Evolutionary conservation across 2,888 invertebrate species (phyloP), one percentile per base, ranked within the genome.

Genomic region (Hymenopus coronatus): DNA sequence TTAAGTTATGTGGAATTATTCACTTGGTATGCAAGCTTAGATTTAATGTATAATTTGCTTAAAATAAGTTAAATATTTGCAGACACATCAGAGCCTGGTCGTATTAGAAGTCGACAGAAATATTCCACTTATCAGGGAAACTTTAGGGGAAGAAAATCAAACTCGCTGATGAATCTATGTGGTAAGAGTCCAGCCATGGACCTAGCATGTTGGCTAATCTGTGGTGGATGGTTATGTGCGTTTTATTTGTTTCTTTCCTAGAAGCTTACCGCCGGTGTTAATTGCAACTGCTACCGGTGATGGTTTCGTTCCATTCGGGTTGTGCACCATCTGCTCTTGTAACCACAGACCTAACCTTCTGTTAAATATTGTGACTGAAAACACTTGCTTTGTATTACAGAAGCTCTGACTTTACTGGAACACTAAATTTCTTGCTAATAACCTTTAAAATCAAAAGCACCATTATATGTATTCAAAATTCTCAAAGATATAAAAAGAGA

Each of bases 151-250:
- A 96, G 97, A 96, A 97, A 97, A 95, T 97, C 97, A 95, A 97
- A 97, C 96, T 98, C 97, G 94, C 96, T 98, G 95, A 97, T 98
- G 97, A 98, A 98, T 96, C 96, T 98, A 96, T 97, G 97, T 96
- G 97, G 98, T 98, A 97, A 98, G 97, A 96, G 89, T 84, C 84
- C 54, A 88, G 82, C 46, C 87, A n/a, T 88, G 89, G 94, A 94
- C 93, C 93, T 92, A 87, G 90, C 90, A 90, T 90, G 90, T 46
- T 70, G 27, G 84, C 84, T 88, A 85, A 82, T 86, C 33, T 85
- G 82, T 89, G 89, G 89, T 90, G 89, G 88, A 88, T 89, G 89
- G 88, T 88, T 88, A 84, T 89, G 87, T 89, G 25, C 54, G 25
- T 70, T 70, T 83, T 89, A 28, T 54, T 33, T 89, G 85, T 88